Percentiles rank a stretch among this genome's conserved stretches.
Evolutionary conservation across 1,140 invertebrate genomes (phyloP).

Genomic region (Grapholita molesta): DNA sequence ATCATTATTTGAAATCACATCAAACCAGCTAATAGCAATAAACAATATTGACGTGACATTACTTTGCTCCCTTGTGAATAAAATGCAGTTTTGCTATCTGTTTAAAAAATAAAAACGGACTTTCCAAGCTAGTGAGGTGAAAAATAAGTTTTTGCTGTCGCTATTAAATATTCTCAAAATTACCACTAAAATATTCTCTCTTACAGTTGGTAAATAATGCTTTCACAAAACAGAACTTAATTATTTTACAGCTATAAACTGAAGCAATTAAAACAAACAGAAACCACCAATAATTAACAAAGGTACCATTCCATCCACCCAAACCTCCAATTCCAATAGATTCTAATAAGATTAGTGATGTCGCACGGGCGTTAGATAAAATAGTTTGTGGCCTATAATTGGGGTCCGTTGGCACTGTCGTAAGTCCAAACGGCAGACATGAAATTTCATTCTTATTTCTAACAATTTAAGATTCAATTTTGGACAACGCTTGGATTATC

Average conservation of each 20-base stretch:
- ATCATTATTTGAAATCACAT: too few species aligned
- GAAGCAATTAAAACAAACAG: background rate
- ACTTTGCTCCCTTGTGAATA: too few species aligned
- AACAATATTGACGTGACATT: too few species aligned
- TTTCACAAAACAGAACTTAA: background rate
- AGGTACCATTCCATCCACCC: conserved; percentile 26
- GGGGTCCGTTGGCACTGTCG: conserved; percentile 50
- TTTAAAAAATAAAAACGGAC: too few species aligned
- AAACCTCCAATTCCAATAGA: conserved; percentile 74
- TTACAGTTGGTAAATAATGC: background rate
- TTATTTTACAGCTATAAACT: background rate
- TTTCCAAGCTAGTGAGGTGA: too few species aligned
- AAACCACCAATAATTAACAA: conserved; percentile 17
- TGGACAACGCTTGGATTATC: conserved; percentile 20
- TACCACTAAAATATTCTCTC: too few species aligned
- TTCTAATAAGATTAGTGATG: conserved; percentile 75
- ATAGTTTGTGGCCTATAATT: conserved; percentile 77
- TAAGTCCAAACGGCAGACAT: conserved; percentile 17
- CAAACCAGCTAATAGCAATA: too few species aligned
- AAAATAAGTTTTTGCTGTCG: too few species aligned
- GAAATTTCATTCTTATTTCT: background rate
- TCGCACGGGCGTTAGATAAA: conserved; percentile 74
- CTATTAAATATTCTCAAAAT: too few species aligned
- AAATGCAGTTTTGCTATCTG: too few species aligned
- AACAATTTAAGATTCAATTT: background rate